These are phyloP conservation scores for Bombyx mori DNA, from an alignment of 1,140 invertebrate species.

Conservation along the genomic window ASM3026992v2 NC_085111.1:12130501-12131000, in stretches of 20 bases:
- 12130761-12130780: constrained; percentile 64
- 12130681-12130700: constrained; percentile 59
- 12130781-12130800: constrained; percentile 37
- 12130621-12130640: constrained; percentile 66
- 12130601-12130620: constrained; percentile 64
- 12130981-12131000: constrained; percentile 74
- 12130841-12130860: constrained; percentile 39
- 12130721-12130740: constrained; percentile 33
- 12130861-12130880: constrained; percentile 39
- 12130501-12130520: constrained; percentile 53
- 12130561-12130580: constrained; percentile 63
- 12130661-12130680: constrained; percentile 50
- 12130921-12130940: constrained; percentile 30
- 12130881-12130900: constrained; percentile 48
- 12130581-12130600: constrained; percentile 73
- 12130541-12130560: constrained; percentile 42
- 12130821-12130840: constrained; percentile 64
- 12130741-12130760: constrained; percentile 32
- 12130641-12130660: constrained; percentile 65
- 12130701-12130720: constrained; percentile 36
- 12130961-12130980: constrained; percentile 51
- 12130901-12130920: constrained; percentile 56
- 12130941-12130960: constrained; percentile 62
- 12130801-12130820: constrained; percentile 57
- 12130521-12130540: constrained; percentile 22